Base-by-base conservation (phyloP, 92 coral and sea anemone genomes). In the Virgularia gustaviana region DNA sequence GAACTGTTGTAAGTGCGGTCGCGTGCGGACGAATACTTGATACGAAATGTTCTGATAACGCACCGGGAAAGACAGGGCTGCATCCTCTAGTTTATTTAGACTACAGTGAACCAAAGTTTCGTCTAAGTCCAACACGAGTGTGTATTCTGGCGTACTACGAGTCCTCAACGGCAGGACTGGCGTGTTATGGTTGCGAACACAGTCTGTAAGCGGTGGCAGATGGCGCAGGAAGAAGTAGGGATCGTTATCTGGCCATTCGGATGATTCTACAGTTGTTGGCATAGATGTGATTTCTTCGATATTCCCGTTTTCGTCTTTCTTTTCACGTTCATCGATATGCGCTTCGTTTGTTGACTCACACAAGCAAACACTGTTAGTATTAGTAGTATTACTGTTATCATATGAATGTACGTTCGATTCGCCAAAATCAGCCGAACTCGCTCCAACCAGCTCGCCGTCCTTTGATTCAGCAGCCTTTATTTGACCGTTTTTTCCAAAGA, bases 31-130 rank as follows among this genome's bases (percentile, higher is more conserved):
- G 49, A 89, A 94, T 6, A 94, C 99, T 94, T 94, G 96, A 79
- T 94, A 94, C 12, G 96, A 81, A 49, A 89, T 88, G 77, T 94
- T 85, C 77, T 94, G 99, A 71, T 94, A 94, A 59, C 72, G 89
- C 63, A 94, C 99, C 35, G 99, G 99, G 73, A 94, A 94, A 24
- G 96, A 82, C 35, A 94, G 88, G 52, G 90, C 88, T 55, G 99
- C 99, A 59, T 94, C 99, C 52, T 94, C 99, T 37, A 94, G 95
- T 76, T 81, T 89, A 75, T 94, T 94, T 43, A 94, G 86, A 80
- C 99, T 94, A 62, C 99, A 94, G 76, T 94, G 99, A 49, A 94
- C 99, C 32, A 94, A 88, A 10, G 99, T 94, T 80, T 94, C 99
- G 73, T 94, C 99, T 39, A 94, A 65, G 73, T 94, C 99, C 37